A percentile compares a stretch with the other conserved stretches of the same genome.
phyloP scores from a whole-genome alignment of 2,113 vertebrate species.

The rat (Rattus norvegicus) region GRCr8 NC_086019.1:215391501-215392000 shows the following conservation, averaged over 20 bases:
- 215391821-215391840: too few relatives aligned
- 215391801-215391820: not conserved
- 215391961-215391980: not conserved
- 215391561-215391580: not conserved
- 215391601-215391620: not conserved
- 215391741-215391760: not conserved
- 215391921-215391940: slow-evolving; percentile 6
- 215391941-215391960: not conserved
- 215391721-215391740: not conserved
- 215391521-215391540: not conserved
- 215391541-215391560: not conserved
- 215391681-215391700: not conserved
- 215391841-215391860: not conserved
- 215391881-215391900: not conserved
- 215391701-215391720: not conserved
- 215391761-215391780: accelerated
- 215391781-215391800: not conserved
- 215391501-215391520: not conserved
- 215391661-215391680: not conserved
- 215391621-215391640: not conserved
- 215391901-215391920: not conserved
- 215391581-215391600: not conserved
- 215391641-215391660: not conserved
- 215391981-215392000: not conserved
- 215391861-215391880: not conserved